Base-by-base conservation (phyloP, 1,140 invertebrate genomes). In the Hylyphantes graminicola region DNA sequence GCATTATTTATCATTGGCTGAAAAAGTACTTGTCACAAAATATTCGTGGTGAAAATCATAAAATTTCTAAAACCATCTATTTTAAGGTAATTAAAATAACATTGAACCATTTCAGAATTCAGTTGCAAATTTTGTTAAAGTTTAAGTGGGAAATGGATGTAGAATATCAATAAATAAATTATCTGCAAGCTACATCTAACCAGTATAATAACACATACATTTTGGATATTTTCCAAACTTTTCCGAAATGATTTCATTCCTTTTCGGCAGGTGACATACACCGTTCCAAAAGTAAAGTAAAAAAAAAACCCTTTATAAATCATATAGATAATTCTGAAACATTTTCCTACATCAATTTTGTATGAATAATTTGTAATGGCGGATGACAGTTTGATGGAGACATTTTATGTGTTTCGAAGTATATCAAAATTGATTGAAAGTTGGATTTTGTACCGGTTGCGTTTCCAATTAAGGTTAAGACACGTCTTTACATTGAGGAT, bases 261-360 rank as follows among this genome's bases (percentile, higher is more conserved):
- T 61, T 65, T 76, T 76, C 12, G 35, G n/a, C 74, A 63, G 74
- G 7, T 76, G 55, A 59, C 54, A 76, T 76, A 17, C 17, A 61
- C 19, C 15, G 59, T 61, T n/a, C 59, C 17, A 61, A n/a, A n/a
- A 17, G 10, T 6, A 61, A 61, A 61, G 12, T 59, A 51, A 57
- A 74, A 21, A 57, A 57, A 21, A 74, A 21, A 15, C 35, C 35
- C 9, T n/a, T 50, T 11, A 70, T 74, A 74, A 74, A 59, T 55
- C 54, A 70, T 74, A 74, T 15, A 74, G 72, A 59, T 74, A 74
- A 59, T 74, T 74, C 59, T 19, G 55, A 74, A 74, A 74, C 35
- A 21, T 74, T 59, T 55, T 61, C 17, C 59, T 53, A 13, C 11
- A 61, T 61, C 17, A 61, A 7, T 61, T 7, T 61, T 7, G 15